phyloP scores from a whole-genome alignment of 1,140 invertebrate species.

The Scylla paramamosain region DNA sequence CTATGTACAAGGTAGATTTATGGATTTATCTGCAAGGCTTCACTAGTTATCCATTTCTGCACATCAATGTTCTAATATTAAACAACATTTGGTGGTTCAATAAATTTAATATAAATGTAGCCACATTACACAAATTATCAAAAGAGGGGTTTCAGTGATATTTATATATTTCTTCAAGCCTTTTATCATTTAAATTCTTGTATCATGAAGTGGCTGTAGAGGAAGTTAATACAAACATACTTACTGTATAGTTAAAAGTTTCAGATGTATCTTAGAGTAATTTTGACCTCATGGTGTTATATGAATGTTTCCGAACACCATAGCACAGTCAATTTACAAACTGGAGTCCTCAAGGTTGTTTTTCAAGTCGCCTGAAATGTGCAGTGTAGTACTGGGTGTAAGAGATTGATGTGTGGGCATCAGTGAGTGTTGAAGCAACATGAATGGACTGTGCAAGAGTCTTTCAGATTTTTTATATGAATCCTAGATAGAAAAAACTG shows the following conservation, averaged over 20 bases:
- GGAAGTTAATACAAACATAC: not conserved
- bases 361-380: not conserved
- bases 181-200: not conserved
- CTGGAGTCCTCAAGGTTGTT: not conserved
- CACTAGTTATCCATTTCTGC: not conserved
- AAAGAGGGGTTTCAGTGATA: not conserved
- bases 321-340: not conserved
- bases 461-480: constrained; percentile 4
- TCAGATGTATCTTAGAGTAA: not conserved
- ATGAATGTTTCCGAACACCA: not conserved
- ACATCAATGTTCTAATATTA: not conserved
- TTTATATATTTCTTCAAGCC: not conserved
- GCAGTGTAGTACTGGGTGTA: not conserved
- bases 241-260: not conserved
- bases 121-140: too few species aligned
- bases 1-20: not conserved
- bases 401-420: not conserved
- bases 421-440: not conserved
- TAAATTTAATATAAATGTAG: not conserved
- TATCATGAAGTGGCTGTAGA: not conserved
- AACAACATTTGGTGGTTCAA: not conserved
- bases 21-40: not conserved
- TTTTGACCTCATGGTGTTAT: not conserved
- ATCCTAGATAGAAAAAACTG: not conserved
- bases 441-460: not conserved